Conservation (phyloP, 2,797 vertebrate genomes). For the Cacajao melanocephalus region DNA sequence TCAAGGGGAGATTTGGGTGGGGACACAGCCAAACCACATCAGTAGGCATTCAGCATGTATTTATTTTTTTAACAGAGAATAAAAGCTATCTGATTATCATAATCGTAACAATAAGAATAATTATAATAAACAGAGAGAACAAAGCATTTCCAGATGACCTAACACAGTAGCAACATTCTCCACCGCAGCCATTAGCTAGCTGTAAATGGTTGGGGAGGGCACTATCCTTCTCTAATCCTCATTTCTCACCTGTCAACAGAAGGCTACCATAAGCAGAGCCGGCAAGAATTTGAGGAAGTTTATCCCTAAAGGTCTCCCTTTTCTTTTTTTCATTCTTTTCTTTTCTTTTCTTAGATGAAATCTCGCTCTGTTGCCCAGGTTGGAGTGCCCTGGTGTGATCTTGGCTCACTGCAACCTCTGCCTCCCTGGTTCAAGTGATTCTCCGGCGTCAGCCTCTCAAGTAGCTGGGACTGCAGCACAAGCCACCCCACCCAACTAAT, state of each 20-base stretch:
- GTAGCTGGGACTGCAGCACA: no score
- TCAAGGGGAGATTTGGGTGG: background rate
- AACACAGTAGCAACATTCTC: no score
- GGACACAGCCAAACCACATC: background rate
- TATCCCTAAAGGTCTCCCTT: background rate
- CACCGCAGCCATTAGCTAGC: no score
- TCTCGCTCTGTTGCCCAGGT: no score
- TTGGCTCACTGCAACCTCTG: no score
- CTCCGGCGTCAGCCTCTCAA: no score
- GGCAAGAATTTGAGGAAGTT: background rate
- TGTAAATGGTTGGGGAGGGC: no score
- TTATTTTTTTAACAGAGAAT: background rate
- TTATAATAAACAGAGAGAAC: background rate
- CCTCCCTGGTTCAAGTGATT: no score
- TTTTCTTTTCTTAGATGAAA: no score
- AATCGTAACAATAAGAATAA: background rate
- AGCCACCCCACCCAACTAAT: no score
- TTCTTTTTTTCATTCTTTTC: background rate
- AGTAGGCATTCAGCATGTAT: background rate
- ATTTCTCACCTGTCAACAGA: background rate
- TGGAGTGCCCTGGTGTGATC: no score
- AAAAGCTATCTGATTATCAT: background rate
- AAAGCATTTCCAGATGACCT: background rate
- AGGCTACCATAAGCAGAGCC: background rate
- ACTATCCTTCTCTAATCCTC: background rate